A percentile compares a stretch with the other conserved stretches of the same genome.
phyloP scores from a whole-genome alignment of 2,888 invertebrate species.

The Chymomyza amoena region DNA sequence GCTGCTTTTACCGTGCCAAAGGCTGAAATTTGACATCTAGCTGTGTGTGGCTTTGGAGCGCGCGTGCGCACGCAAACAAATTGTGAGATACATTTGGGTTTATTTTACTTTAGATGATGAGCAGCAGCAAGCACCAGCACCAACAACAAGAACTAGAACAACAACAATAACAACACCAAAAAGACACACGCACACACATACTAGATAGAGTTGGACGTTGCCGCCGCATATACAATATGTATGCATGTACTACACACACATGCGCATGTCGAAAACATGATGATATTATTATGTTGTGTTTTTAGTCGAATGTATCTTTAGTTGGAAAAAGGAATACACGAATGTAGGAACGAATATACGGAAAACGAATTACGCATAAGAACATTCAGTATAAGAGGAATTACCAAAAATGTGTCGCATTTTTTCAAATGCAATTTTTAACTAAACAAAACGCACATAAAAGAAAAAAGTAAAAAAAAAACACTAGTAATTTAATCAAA shows the following conservation, averaged over 20 bases:
- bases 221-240: not conserved
- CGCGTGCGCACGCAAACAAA: conserved; percentile 55
- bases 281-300: conserved; percentile 61
- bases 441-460: conserved; percentile 41
- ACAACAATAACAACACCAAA: conserved; percentile 45
- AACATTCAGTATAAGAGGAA: conserved; percentile 31
- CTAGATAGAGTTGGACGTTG: not conserved
- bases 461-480: not conserved
- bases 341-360: conserved; percentile 49
- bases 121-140: conserved; percentile 27
- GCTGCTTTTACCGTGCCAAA: not conserved
- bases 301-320: conserved; percentile 70
- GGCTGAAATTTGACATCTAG: not conserved
- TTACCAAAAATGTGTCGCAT: not conserved
- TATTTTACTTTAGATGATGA: conserved; percentile 62
- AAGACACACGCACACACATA: conserved; percentile 26
- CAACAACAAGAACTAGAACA: conserved; percentile 31
- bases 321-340: conserved; percentile 71
- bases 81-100: conserved; percentile 68
- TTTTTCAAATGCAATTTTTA: not conserved
- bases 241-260: conserved; percentile 10
- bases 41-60: conserved; percentile 32
- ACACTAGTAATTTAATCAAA: too few species aligned
- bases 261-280: conserved; percentile 25
- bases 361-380: conserved; percentile 40